Evolutionary conservation across 2,113 vertebrate genomes (phyloP).

Genomic region (Potamarius usumacintae): DNA sequence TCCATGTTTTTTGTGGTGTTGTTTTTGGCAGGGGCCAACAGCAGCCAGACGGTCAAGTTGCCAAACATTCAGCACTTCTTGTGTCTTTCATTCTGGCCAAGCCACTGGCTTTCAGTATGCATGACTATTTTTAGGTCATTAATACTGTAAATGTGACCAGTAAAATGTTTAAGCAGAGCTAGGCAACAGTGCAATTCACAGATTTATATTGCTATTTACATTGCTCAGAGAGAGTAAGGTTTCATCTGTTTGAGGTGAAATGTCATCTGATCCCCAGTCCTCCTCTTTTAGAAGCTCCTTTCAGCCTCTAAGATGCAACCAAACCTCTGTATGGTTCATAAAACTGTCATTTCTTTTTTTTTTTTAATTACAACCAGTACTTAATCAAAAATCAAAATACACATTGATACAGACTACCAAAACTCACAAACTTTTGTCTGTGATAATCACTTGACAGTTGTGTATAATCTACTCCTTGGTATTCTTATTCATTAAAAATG

Average conservation of each 20-base stretch:
- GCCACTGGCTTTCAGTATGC: neutral
- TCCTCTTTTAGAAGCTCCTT: neutral
- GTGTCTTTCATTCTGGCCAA: neutral
- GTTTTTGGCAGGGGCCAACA: neutral
- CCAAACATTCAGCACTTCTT: neutral
- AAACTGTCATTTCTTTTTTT: neutral
- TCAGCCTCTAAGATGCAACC: neutral
- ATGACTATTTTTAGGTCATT: neutral
- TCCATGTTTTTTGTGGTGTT: neutral
- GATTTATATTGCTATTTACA: neutral
- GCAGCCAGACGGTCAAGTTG: neutral
- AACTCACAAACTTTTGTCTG: neutral
- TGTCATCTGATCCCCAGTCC: constrained; percentile 8
- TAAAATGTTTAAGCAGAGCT: neutral
- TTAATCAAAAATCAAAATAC: neutral
- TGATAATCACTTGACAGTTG: neutral
- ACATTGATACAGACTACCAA: neutral
- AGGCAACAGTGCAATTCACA: neutral
- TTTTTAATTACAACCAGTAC: neutral
- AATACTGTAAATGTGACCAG: neutral
- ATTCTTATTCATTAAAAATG: neutral
- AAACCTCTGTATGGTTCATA: neutral
- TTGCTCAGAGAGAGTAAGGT: neutral
- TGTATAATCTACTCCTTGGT: neutral
- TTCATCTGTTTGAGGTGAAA: constrained; percentile 22